Percentiles rank a stretch among this genome's conserved stretches.
Conservation (phyloP, 2,888 invertebrate genomes). For the Boloria euphrosyne region DNA sequence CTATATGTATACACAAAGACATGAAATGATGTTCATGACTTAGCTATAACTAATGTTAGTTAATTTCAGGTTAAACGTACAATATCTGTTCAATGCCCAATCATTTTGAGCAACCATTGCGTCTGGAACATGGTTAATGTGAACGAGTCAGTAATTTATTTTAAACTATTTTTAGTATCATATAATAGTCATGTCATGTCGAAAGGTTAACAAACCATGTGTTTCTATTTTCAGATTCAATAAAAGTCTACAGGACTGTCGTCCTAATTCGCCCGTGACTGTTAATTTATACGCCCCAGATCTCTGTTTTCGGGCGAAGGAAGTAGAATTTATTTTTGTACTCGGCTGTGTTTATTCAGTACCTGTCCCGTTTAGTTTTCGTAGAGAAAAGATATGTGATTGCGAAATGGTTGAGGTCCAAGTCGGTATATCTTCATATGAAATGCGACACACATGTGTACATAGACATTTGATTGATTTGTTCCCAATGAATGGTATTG, state of each 20-base stretch:
- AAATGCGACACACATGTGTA: conserved; percentile 66
- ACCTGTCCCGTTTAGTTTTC: conserved; percentile 64
- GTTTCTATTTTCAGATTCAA: conserved; percentile 58
- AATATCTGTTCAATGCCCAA: conserved; percentile 66
- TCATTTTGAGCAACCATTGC: conserved; percentile 73
- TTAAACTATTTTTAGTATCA: background rate
- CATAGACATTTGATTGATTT: conserved; percentile 66
- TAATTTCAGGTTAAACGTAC: conserved; percentile 69
- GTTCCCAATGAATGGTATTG: conserved; percentile 54
- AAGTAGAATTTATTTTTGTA: conserved; percentile 65
- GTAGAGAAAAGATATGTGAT: conserved; percentile 71
- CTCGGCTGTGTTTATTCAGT: conserved; percentile 63
- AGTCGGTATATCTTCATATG: conserved; percentile 67
- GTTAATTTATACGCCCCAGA: conserved; percentile 70
- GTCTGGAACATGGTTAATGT: conserved; percentile 75
- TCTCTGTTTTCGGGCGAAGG: conserved; percentile 56
- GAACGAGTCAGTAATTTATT: conserved; percentile 59
- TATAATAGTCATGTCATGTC: too few species aligned
- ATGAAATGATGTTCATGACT: too few species aligned
- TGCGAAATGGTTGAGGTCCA: conserved; percentile 71
- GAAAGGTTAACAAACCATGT: too few species aligned
- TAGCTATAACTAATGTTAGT: background rate
- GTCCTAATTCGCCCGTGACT: conserved; percentile 60
- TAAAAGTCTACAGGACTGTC: conserved; percentile 61
- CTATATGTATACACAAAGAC: too few species aligned